Evolutionary conservation across 1,140 invertebrate genomes (phyloP), one percentile per base, ranked within the genome.

Genomic region (Nymphalis io): DNA sequence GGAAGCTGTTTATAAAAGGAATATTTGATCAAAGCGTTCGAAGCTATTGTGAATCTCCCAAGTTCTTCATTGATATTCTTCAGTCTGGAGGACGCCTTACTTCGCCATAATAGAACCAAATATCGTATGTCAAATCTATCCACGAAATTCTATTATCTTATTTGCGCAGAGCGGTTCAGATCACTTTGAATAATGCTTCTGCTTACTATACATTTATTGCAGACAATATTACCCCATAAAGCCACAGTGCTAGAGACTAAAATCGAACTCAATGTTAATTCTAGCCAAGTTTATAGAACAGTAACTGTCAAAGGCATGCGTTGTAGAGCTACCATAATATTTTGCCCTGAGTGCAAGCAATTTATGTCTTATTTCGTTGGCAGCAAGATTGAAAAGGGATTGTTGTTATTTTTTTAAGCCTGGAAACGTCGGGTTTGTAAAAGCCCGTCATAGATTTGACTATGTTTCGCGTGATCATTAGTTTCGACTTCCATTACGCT

Each of bases 111-210:
- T 70, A 60, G 33, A 12, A 66, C 40, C 67, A 70, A 80, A 75
- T 78, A 75, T 80, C 70, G 74, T 70, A 72, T 73, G 70, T 70
- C 70, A 67, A 70, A 80, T 74, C 73, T 73, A 78, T 73, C 72
- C 69, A 64, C 71, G 73, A 77, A 74, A 78, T 83, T 82, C 76
- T 78, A 82, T 82, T 83, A 83, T 85, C 81, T 78, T 82, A 83
- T 81, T 83, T 83, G 76, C 68, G 66, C 79, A 79, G 74, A 71
- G 60, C 65, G 60, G 73, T 71, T 76, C 62, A 70, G 68, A 75
- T 76, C 68, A 74, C 71, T 75, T 74, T 75, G 73, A 77, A 81
- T 76, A 79, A 80, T 72, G 61, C 42, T 70, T 38, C 46, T 60
- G 61, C 39, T 70, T 51, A 65, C 57, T 53, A 64, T 44, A 67